Evolutionary conservation across 2,888 invertebrate species (phyloP), one percentile per base, ranked within the genome.

Genomic region (Rhagonycha lutea): DNA sequence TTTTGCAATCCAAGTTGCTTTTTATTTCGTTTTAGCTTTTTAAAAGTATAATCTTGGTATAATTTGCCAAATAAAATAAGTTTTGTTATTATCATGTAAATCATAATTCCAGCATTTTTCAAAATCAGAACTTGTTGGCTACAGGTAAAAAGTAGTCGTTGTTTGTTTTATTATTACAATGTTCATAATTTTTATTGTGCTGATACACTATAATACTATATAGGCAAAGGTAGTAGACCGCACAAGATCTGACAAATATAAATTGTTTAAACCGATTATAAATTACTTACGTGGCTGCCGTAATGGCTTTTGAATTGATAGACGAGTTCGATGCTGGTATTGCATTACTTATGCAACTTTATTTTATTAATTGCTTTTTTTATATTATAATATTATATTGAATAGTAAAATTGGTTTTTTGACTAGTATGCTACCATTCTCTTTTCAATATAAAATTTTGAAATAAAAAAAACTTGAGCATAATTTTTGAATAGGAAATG

Each of bases 241-340:
- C 77, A 78, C 79, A 77, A 67, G 75, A 70, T 76, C 79, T 78
- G 79, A 80, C 80, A 79, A 77, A 76, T 79, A 80, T 75, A 78
- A 80, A 79, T 79, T 77, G 77, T 77, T 76, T 73, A 78, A 79
- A 79, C 78, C 77, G 72, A 80, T 80, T 80, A 80, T 77, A 78
- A 79, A 78, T 80, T 79, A 78, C 77, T 75, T 72, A 68, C 71
- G 72, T 74, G 75, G 72, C 74, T 73, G 74, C 75, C 65, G 77
- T 80, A 80, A 80, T 80, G 78, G 78, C 78, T 79, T 80, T 79
- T 76, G 80, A 78, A 80, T 80, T 79, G 79, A 80, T 80, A 78
- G 78, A 77, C 73, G 77, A 69, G 72, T 61, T 69, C 69, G 47
- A 29, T 47, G 73, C 26, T 69, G 62, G 23, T 67, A 23, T 47